phyloP scores from a whole-genome alignment of 1,140 invertebrate genomes.

The Heliconius melpomene region DNA sequence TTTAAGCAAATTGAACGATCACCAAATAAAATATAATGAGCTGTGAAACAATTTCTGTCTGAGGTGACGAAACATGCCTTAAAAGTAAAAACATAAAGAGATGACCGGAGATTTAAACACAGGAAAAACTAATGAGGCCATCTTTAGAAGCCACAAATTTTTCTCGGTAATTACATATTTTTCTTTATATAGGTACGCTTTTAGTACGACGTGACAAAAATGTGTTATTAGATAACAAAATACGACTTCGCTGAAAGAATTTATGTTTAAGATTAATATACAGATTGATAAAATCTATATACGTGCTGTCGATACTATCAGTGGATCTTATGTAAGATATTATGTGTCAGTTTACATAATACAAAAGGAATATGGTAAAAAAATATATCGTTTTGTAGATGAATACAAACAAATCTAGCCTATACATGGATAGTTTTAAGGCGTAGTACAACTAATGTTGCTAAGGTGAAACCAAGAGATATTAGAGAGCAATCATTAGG shows the following conservation, averaged over 20 bases:
- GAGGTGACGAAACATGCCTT: conserved; percentile 35
- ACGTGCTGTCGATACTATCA: conserved; percentile 64
- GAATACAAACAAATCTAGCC: background rate
- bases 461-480: conserved; percentile 55
- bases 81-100: conserved; percentile 21
- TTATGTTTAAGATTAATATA: conserved; percentile 58
- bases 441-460: conserved; percentile 14
- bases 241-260: conserved; percentile 53
- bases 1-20: conserved; percentile 16
- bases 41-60: conserved; percentile 48
- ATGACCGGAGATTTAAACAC: conserved; percentile 39
- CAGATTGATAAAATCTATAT: conserved; percentile 57
- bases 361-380: background rate
- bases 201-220: conserved; percentile 44
- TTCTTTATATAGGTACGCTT: background rate
- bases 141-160: conserved; percentile 20
- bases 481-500: conserved; percentile 55
- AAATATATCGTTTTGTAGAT: background rate
- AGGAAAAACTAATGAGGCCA: conserved; percentile 48
- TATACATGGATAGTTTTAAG: too few relatives aligned
- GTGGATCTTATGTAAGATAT: conserved; percentile 51
- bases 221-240: conserved; percentile 51
- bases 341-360: conserved; percentile 31
- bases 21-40: conserved; percentile 42
- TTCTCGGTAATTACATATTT: conserved; percentile 15